Evolutionary conservation across 2,888 invertebrate species (phyloP).

Genomic region (Aelia acuminata): DNA sequence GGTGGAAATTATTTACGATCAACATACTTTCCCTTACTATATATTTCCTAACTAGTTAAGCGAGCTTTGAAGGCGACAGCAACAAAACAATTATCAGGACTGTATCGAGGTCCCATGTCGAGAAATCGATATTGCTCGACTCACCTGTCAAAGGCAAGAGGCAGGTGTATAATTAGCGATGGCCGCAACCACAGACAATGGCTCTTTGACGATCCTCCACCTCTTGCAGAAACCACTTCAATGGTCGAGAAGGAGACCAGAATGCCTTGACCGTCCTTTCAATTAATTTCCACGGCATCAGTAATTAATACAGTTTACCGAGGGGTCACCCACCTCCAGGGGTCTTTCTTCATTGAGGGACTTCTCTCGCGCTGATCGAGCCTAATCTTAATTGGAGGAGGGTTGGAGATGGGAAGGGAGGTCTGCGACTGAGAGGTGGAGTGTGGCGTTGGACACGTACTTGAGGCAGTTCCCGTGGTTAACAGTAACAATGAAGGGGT

Average conservation of each 20-base stretch:
- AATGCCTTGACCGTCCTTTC: constrained; percentile 28
- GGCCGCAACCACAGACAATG: not conserved
- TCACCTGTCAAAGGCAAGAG: constrained; percentile 37
- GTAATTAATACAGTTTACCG: constrained; percentile 40
- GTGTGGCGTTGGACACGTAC: not conserved
- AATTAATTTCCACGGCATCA: constrained; percentile 15
- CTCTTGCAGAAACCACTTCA: constrained; percentile 42
- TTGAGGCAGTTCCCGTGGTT: not conserved
- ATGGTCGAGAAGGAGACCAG: not conserved
- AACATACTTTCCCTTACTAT: too few relatives aligned
- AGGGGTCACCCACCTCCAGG: not conserved
- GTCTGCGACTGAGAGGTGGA: not conserved
- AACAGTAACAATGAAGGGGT: not conserved
- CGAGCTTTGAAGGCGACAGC: too few relatives aligned
- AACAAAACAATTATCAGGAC: not conserved
- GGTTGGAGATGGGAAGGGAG: not conserved
- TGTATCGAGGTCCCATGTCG: not conserved
- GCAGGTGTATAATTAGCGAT: constrained; percentile 40
- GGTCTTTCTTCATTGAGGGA: not conserved
- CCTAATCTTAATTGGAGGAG: constrained; percentile 9
- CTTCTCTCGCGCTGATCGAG: constrained; percentile 35
- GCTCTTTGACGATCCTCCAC: constrained; percentile 39
- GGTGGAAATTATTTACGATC: too few relatives aligned
- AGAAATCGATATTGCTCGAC: not conserved
- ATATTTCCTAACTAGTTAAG: too few relatives aligned